These are phyloP conservation scores for Malaclemys terrapin DNA, from an alignment of 2,113 vertebrate genomes.

Conservation along the genomic window DNA sequence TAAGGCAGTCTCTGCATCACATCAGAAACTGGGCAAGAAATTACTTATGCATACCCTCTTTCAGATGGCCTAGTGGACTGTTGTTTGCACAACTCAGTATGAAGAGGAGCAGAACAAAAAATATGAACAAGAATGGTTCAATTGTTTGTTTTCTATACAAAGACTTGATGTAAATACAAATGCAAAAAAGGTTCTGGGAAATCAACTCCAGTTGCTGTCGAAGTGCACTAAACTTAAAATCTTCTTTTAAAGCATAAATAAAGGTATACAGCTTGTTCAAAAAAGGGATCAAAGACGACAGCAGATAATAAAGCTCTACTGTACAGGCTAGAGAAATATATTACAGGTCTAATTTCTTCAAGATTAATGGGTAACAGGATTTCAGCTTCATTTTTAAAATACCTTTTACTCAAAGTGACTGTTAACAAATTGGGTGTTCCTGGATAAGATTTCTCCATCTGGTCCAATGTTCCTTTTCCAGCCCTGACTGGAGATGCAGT, in stretches of 20 bases:
- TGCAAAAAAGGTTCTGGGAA: not conserved
- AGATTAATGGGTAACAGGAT: not conserved
- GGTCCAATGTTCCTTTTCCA: slow-evolving; percentile 74
- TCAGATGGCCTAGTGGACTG: not conserved
- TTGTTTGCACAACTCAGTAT: not conserved
- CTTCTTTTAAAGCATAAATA: not conserved
- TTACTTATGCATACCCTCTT: not conserved
- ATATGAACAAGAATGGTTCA: not conserved
- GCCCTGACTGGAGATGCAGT: slow-evolving; percentile 84
- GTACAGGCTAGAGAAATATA: not conserved
- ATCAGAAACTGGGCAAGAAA: not conserved
- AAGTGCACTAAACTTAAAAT: not conserved
- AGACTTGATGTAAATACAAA: slow-evolving; percentile 12
- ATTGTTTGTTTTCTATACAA: not conserved
- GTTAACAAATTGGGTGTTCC: slow-evolving; percentile 77
- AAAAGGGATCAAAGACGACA: not conserved
- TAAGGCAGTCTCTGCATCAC: not conserved
- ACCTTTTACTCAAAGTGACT: slow-evolving; percentile 84
- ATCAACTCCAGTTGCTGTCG: not conserved
- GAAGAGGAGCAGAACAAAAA: not conserved
- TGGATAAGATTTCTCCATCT: slow-evolving; percentile 76
- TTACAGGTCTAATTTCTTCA: not conserved
- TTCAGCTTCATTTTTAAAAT: slow-evolving; percentile 54
- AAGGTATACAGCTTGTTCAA: too few relatives aligned
- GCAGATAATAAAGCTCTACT: not conserved